Evolutionary conservation across 2,797 vertebrate species (phyloP), one percentile per base, ranked within the genome.

Genomic region (Adrianichthys oophorus): DNA sequence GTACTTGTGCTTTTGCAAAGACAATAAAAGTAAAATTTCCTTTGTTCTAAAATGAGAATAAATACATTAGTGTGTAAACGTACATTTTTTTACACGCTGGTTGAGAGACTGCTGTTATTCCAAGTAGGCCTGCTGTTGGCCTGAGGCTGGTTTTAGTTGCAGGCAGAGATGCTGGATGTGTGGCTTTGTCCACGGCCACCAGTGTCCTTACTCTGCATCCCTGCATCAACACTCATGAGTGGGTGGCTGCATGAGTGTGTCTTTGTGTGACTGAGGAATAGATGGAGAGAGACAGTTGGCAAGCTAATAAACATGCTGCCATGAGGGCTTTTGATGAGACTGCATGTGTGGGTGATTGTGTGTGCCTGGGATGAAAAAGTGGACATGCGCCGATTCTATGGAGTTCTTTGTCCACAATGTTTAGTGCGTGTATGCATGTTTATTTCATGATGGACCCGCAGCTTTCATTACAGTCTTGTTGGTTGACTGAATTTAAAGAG

Each of bases 111-210:
- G 65, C 78, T 72, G 64, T 72, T 77, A 59, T 65, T 80, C 62
- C 89, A 90, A 89, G 84, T 89, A 88, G 90, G 86, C 84, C 83
- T 74, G 56, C 42, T 59, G 48, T 52, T 80, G 82, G 84, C 88
- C 86, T 37, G 55, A 68, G 87, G 90, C 87, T 83, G 68, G 81
- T 73, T 90, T 85, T 76, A 82, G 87, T 86, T 79, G 56, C 59
- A 71, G 82, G 83, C 86, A 72, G 79, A 72, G 70, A 66, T 67
- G 74, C 72, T 56, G 70, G 76, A 75, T 85, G 82, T 87, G 84
- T 82, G 84, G 80, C 85, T 88, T 90, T 90, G 87, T 90, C 89
- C 85, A 76, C 87, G 80, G 84, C 85, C 89, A 89, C 87, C 87
- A 89, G 77, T 85, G 85, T 87, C 87, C 83, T 85, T 86, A 87